phyloP scores from a whole-genome alignment of 1,140 invertebrate genomes.

The Tyrophagus putrescentiae region DNA sequence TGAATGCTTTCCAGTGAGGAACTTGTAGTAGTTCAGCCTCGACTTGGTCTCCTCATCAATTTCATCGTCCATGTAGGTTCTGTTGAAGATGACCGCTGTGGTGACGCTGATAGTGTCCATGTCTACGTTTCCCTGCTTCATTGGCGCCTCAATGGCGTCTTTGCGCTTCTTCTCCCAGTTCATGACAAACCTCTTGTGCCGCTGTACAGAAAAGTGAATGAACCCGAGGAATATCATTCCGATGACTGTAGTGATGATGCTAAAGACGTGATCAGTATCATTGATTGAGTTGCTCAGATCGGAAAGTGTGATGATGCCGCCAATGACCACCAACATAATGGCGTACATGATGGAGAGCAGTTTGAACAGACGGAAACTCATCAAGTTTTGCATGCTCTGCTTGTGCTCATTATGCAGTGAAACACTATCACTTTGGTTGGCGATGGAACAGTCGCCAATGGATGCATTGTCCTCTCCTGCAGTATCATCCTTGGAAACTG shows the following conservation, averaged over 20 bases:
- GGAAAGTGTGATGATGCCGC: neutral
- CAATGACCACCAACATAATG: neutral
- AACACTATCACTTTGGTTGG: neutral
- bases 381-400: neutral
- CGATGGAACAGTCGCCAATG: constrained; percentile 17
- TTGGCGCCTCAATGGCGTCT: constrained; percentile 27
- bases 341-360: constrained; percentile 16
- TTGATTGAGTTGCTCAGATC: constrained; percentile 4
- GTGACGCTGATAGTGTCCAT: constrained; percentile 7
- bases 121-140: constrained; percentile 40
- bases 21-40: constrained; percentile 29
- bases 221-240: constrained; percentile 28
- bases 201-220: constrained; percentile 26
- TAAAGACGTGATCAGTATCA: constrained; percentile 12
- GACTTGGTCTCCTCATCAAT: neutral
- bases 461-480: constrained; percentile 2
- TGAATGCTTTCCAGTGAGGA: constrained; percentile 41
- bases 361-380: neutral
- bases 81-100: constrained; percentile 20
- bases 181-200: constrained; percentile 26
- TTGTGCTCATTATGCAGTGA: neutral
- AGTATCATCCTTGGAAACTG: constrained; percentile 1
- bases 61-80: constrained; percentile 14
- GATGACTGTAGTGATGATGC: constrained; percentile 16
- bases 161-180: constrained; percentile 20